Base-by-base conservation (phyloP, 1,140 invertebrate species). In the Colletes gigas region DNA sequence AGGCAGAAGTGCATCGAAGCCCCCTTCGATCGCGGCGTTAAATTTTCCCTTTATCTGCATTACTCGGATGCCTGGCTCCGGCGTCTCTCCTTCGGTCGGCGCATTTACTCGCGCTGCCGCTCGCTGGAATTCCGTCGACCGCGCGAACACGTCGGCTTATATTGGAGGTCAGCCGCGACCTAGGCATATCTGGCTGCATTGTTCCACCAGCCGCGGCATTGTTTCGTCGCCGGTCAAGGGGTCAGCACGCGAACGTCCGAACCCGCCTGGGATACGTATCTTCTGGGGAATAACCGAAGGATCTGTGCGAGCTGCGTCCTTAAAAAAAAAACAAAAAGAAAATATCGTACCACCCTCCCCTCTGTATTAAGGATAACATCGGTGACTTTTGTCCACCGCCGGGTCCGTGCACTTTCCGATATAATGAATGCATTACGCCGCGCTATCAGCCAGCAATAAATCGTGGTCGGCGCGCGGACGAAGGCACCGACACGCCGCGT, bases 31-130 rank as follows among this genome's bases (percentile, higher is more conserved):
- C 76, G 71, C 5, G 50, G 30, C 74, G 79, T 60, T 88, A 83
- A 88, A 88, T 88, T 88, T 88, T 74, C 84, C 80, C 82, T 89
- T 89, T 89, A 85, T 86, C 84, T 86, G 86, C 87, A 88, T 89
- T 84, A 76, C 81, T 88, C 76, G 81, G 65, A 87, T 89, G 78
- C 86, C 83, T 81, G 47, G 72, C 67, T 15, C 57, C 50, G 54
- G 67, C 50, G 17, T 65, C 57, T 69, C 68, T 54, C 52, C 41
- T 62, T 19, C 52, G 55, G 14, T 12, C 44, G 52, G 71, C 62
- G 73, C 69, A 15, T 62, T 72, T 66, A 41, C 81, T 72, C 67
- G 78, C 57, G 52, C 15, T 19, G 30, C 15, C 21, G 50, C 68
- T 65, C 63, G 75, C 54, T 73, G 65, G 83, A 82, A 85, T 84